Base-by-base conservation (phyloP, 2,888 invertebrate species). In the Exephanes ischioxanthus region DNA sequence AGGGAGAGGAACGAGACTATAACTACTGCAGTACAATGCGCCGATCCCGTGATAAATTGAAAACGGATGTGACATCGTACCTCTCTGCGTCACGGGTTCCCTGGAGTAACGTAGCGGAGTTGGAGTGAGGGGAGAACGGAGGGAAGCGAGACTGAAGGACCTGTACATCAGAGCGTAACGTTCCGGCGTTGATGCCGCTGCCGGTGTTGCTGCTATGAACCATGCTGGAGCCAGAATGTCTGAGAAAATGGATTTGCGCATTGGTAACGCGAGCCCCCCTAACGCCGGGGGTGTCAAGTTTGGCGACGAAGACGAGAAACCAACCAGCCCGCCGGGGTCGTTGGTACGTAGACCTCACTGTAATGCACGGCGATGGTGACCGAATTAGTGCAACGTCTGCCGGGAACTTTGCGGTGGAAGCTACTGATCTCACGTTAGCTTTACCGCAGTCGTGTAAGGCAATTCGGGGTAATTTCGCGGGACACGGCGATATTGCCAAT, bases 41-140 rank as follows among this genome's bases (percentile, higher is more conserved):
- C 72, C 61, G 48, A 72, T 66, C 51, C 80, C 51, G 53, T 73
- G 72, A 80, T 73, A 72, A 80, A 80, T 80, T 73, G 80, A 80
- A 73, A 72, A 66, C 80, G 66, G 80, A 72, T 73, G 72, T 73
- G 72, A 72, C 80, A 53, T 37, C 30, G 11, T 72, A 41, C 53
- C 66, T 51, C 37, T 55, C 22, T 9, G 16, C 80, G 66, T 67
- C 33, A 48, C 37, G 33, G 63, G 51, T 71, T 71, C 70, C 30
- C 30, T 26, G 14, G 63, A 79, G 51, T 33, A 63, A 30, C 37
- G 22, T 16, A 30, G 53, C 45, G 41, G 30, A 51, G 70, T 55
- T 3, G 7, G 11, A 53, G 63, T 19, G 41, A 72, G 19, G 37
- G 5, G 66, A 7, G 51, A 48, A 5, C 48, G 78, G 51, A 79